phyloP scores from a whole-genome alignment of 1,140 invertebrate species.

The Calycopis cecrops region DNA sequence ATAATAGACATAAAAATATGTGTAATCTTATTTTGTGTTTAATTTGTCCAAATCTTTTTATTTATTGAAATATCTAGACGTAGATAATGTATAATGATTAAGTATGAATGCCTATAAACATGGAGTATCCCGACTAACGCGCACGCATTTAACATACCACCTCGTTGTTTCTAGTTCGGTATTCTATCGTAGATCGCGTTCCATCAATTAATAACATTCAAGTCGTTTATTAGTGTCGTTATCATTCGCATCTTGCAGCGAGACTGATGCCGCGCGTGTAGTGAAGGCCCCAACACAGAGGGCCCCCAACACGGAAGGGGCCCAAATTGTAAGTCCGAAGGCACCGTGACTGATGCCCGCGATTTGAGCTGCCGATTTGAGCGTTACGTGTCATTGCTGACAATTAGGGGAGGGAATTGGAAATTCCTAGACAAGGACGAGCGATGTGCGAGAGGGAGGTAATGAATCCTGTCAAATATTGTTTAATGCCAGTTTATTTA shows the following conservation, averaged over 20 bases:
- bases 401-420: conserved; percentile 55
- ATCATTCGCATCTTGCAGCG: conserved; percentile 71
- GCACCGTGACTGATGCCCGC: conserved; percentile 50
- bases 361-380: conserved; percentile 36
- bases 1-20: no score
- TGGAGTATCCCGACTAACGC: background rate
- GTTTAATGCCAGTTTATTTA: no score
- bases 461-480: no score
- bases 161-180: conserved; percentile 64
- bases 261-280: conserved; percentile 32
- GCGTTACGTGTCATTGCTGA: conserved; percentile 51
- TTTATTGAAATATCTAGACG: no score
- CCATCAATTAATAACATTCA: conserved; percentile 69
- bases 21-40: no score
- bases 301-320: background rate
- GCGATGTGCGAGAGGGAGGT: no score
- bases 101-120: background rate
- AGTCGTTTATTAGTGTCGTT: conserved; percentile 69
- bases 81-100: background rate
- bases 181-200: conserved; percentile 66
- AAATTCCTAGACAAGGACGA: conserved; percentile 27
- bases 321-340: conserved; percentile 38
- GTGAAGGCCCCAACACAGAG: conserved; percentile 14
- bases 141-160: conserved; percentile 32
- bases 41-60: no score